Percentiles rank a stretch among this genome's conserved stretches.
Conservation (phyloP, 2,888 invertebrate species). For the Petrolisthes manimaculis region DNA sequence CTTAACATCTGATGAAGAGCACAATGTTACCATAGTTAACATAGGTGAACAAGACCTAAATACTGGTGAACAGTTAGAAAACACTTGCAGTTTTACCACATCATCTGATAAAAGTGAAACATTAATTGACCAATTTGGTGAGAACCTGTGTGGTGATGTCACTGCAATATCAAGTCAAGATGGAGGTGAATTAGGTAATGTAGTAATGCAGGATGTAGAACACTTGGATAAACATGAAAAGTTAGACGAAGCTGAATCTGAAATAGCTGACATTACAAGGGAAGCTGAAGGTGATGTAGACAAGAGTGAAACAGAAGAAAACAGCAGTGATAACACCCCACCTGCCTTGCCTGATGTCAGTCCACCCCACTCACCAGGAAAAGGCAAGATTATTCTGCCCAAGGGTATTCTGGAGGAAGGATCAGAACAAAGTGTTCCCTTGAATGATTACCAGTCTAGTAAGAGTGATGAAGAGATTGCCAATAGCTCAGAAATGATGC, state of each 20-base stretch:
- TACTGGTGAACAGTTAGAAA: too few species aligned
- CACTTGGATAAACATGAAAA: not conserved
- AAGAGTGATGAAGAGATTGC: too few species aligned
- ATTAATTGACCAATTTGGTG: too few species aligned
- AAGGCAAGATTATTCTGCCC: not conserved
- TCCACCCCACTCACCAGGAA: conserved; percentile 10
- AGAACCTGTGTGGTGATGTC: too few species aligned
- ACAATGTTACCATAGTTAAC: not conserved
- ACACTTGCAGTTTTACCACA: too few species aligned
- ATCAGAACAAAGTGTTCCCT: not conserved
- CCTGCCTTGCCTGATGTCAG: conserved; percentile 26
- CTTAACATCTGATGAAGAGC: not conserved
- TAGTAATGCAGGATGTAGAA: not conserved
- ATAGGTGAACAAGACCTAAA: too few species aligned
- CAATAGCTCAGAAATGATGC: too few species aligned
- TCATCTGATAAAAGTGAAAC: not conserved
- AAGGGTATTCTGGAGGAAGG: not conserved
- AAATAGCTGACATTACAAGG: not conserved
- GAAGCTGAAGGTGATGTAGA: not conserved
- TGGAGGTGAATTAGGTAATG: not conserved
- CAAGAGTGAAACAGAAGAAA: not conserved
- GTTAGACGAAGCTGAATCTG: not conserved
- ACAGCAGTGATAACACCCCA: conserved; percentile 6
- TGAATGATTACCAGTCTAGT: too few species aligned
- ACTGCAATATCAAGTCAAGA: too few species aligned